These are phyloP conservation scores for Oreochromis grahami DNA, from an alignment of 2,797 vertebrate genomes.

Conservation along the genomic window DNA sequence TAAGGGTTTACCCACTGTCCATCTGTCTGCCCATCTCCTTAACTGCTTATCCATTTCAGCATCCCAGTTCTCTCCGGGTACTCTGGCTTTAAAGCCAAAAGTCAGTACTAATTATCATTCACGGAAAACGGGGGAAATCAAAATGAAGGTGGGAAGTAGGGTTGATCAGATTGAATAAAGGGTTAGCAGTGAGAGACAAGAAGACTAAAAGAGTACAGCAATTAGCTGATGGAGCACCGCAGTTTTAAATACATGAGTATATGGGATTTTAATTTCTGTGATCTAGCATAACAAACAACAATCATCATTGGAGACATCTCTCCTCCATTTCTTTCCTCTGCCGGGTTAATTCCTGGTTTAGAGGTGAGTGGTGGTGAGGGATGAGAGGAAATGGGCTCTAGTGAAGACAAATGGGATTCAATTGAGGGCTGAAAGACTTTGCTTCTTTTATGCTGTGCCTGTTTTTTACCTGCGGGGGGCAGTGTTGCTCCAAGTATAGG, in stretches of 20 bases:
- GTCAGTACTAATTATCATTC: neutral
- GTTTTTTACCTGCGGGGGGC: conserved; percentile 62
- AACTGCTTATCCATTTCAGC: neutral
- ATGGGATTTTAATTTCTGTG: neutral
- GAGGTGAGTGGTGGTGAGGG: neutral
- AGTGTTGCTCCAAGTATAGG: conserved; percentile 69
- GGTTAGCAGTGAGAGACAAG: neutral
- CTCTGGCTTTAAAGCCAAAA: neutral
- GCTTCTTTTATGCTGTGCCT: neutral
- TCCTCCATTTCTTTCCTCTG: neutral
- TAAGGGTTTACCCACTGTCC: neutral
- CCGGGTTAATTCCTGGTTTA: neutral
- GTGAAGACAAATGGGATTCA: conserved; percentile 19
- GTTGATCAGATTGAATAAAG: neutral
- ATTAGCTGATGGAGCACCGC: neutral
- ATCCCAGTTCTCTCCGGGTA: neutral
- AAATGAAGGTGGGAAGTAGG: neutral
- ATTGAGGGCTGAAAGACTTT: neutral
- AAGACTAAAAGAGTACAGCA: neutral
- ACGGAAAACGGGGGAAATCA: neutral
- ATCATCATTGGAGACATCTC: neutral
- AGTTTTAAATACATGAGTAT: neutral
- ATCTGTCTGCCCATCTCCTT: neutral
- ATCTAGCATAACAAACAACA: neutral
- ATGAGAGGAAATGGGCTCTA: neutral